phyloP scores from a whole-genome alignment of 1,140 invertebrate genomes.

The Phocides pigmalion region DNA sequence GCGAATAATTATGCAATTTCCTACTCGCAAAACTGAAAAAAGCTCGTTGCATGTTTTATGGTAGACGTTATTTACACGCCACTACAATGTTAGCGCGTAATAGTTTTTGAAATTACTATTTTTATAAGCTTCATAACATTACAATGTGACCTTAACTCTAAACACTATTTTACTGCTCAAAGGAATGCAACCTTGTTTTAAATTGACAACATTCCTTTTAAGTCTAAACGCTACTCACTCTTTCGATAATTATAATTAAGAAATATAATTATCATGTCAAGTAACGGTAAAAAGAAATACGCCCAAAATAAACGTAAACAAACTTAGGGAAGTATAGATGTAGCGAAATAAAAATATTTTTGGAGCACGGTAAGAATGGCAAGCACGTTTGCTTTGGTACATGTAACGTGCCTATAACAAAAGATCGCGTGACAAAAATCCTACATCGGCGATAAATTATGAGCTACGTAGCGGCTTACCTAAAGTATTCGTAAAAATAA shows the following conservation, averaged over 20 bases:
- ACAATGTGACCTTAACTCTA: too few relatives aligned
- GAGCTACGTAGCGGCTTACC: constrained; percentile 20
- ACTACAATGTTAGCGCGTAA: not conserved
- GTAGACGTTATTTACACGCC: constrained; percentile 1
- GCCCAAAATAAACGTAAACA: not conserved
- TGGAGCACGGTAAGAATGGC: not conserved
- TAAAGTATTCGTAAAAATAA: not conserved
- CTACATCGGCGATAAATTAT: constrained; percentile 34
- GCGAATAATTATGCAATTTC: constrained; percentile 32
- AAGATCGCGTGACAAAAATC: constrained; percentile 37
- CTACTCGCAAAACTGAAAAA: constrained; percentile 25
- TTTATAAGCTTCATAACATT: too few relatives aligned
- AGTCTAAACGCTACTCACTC: too few relatives aligned
- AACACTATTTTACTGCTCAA: too few relatives aligned
- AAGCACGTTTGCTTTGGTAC: not conserved
- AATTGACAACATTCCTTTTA: too few relatives aligned
- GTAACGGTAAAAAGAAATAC: too few relatives aligned
- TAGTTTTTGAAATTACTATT: not conserved
- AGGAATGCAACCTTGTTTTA: too few relatives aligned
- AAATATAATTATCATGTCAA: too few relatives aligned
- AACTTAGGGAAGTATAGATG: too few relatives aligned
- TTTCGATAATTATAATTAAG: too few relatives aligned
- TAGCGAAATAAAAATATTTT: not conserved
- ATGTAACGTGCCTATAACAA: not conserved
- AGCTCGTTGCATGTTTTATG: constrained; percentile 22